Evolutionary conservation across 2,113 vertebrate genomes (phyloP).

Genomic region (Meles meles): DNA sequence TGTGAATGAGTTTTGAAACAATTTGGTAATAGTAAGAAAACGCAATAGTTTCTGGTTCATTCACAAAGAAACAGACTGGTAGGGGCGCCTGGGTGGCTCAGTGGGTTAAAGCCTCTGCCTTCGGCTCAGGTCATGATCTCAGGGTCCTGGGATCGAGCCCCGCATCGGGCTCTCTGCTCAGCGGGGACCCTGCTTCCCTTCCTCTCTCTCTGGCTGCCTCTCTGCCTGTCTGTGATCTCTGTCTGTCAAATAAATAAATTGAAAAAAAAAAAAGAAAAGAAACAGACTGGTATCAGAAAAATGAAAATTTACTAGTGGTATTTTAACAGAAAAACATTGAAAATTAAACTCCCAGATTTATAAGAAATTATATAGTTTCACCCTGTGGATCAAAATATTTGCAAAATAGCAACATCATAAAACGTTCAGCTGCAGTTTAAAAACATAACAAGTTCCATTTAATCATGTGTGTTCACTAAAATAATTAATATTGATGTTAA

Average conservation of each 20-base stretch:
- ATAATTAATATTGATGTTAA: not conserved
- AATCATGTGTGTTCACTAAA: not conserved
- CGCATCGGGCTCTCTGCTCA: too few relatives aligned
- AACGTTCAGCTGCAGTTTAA: not conserved
- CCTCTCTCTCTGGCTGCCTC: too few relatives aligned
- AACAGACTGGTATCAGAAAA: not conserved
- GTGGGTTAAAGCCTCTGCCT: too few relatives aligned
- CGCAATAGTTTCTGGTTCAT: not conserved
- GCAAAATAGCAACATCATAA: not conserved
- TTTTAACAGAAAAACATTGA: not conserved
- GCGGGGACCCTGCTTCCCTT: too few relatives aligned
- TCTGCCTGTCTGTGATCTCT: too few relatives aligned
- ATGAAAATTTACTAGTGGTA: not conserved
- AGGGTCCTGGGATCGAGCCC: too few relatives aligned
- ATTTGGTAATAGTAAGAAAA: not conserved
- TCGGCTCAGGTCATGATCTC: too few relatives aligned
- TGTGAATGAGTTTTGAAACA: not conserved
- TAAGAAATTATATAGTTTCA: not conserved
- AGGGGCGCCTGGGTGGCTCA: too few relatives aligned
- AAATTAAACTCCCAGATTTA: not conserved
- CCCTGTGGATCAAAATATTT: not conserved
- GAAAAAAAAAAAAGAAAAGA: too few relatives aligned
- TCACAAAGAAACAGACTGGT: not conserved
- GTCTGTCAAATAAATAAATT: too few relatives aligned
- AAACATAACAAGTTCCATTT: not conserved